These are phyloP conservation scores for Drosophila navojoa DNA, from an alignment of 1,140 invertebrate species.

Conservation along the genomic window DNA sequence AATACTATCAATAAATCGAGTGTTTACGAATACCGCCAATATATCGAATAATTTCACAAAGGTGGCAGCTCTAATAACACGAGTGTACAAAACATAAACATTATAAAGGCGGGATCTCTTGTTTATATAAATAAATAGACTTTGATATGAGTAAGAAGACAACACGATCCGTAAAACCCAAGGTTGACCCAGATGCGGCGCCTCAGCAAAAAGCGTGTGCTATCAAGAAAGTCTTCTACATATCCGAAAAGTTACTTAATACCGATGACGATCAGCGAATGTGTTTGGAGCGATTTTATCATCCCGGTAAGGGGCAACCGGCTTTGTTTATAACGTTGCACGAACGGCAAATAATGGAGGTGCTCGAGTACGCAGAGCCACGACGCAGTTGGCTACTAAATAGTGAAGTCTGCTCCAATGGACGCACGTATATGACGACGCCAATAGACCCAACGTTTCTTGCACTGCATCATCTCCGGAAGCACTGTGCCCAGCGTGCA, in stretches of 20 bases:
- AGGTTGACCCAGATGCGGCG: constrained; percentile 57
- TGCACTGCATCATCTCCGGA: constrained; percentile 86
- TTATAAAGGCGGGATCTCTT: constrained; percentile 41
- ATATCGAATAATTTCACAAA: neutral
- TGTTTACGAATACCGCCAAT: neutral
- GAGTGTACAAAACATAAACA: constrained; percentile 17
- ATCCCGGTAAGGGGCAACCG: constrained; percentile 64
- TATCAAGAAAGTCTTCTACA: constrained; percentile 67
- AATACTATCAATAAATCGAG: neutral
- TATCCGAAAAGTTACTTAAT: constrained; percentile 58
- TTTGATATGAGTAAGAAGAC: constrained; percentile 62
- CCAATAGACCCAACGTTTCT: constrained; percentile 90
- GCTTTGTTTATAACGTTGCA: constrained; percentile 61
- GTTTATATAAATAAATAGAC: constrained; percentile 11
- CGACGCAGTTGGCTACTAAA: constrained; percentile 89
- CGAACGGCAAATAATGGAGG: constrained; percentile 86
- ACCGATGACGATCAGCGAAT: constrained; percentile 39
- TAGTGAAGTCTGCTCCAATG: constrained; percentile 90
- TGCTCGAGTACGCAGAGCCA: constrained; percentile 88
- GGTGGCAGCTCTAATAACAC: constrained; percentile 14
- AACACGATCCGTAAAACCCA: constrained; percentile 55
- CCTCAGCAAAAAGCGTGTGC: constrained; percentile 27
- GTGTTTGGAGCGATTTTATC: constrained; percentile 66
- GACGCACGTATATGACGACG: constrained; percentile 88
- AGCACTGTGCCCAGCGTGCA: constrained; percentile 86